Conservation (phyloP, 2,113 vertebrate genomes). For the Hippocampus abdominalis region DNA sequence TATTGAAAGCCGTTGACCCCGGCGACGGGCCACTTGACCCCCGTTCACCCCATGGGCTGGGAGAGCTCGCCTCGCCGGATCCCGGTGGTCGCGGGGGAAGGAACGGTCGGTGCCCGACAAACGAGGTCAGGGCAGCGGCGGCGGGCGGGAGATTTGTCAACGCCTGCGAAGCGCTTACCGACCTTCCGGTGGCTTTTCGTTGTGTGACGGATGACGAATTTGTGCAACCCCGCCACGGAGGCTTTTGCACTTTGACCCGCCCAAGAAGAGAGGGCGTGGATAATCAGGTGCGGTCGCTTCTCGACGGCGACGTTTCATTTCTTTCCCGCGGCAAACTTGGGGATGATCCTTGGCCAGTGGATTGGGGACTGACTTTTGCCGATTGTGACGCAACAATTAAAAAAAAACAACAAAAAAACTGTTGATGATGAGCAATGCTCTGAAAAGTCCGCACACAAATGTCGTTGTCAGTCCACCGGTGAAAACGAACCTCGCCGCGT, state of each 20-base stretch:
- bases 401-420: constrained; percentile 6
- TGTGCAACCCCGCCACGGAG: constrained; percentile 30
- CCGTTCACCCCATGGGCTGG: constrained; percentile 52
- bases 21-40: constrained; percentile 74
- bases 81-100: constrained; percentile 32
- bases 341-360: constrained; percentile 4
- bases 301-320: constrained; percentile 14
- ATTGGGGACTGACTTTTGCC: constrained; percentile 16
- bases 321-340: neutral
- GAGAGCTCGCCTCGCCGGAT: constrained; percentile 47
- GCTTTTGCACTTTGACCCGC: constrained; percentile 39
- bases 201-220: constrained; percentile 50
- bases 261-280: constrained; percentile 10
- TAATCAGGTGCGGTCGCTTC: constrained; percentile 10
- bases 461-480: too few relatives aligned
- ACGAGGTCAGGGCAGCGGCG: constrained; percentile 63
- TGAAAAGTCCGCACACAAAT: too few relatives aligned
- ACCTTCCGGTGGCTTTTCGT: constrained; percentile 23
- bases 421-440: too few relatives aligned
- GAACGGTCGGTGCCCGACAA: constrained; percentile 62
- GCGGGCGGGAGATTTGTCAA: constrained; percentile 62
- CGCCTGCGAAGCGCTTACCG: constrained; percentile 37
- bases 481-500: too few relatives aligned
- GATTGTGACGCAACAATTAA: constrained; percentile 15
- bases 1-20: constrained; percentile 62